These are phyloP conservation scores for Scatophagus argus DNA, from an alignment of 2,113 vertebrate genomes.

Conservation along the genomic window DNA sequence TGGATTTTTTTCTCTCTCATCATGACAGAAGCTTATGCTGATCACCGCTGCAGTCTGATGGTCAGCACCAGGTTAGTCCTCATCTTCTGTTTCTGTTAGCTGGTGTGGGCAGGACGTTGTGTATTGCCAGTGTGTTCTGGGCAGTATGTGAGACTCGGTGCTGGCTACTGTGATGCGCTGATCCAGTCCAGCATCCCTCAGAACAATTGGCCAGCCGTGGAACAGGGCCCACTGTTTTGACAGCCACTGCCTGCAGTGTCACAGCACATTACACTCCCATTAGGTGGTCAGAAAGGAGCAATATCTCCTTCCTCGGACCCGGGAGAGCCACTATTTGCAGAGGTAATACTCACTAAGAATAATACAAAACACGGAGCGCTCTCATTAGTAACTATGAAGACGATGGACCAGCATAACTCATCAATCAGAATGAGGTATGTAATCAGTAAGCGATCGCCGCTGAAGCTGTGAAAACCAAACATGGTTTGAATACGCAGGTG, in stretches of 20 bases:
- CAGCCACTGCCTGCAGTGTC: conserved; percentile 77
- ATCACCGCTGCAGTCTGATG: background rate
- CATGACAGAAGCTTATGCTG: background rate
- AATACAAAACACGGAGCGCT: conserved; percentile 1
- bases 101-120: conserved; percentile 20
- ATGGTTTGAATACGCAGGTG: conserved; percentile 39
- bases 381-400: conserved; percentile 33
- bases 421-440: conserved; percentile 17
- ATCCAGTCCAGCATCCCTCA: conserved; percentile 78
- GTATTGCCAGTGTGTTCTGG: conserved; percentile 38
- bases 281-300: conserved; percentile 71
- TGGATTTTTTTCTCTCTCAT: conserved; percentile 10
- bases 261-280: conserved; percentile 74
- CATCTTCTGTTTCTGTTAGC: background rate
- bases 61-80: conserved; percentile 21
- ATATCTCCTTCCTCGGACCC: conserved; percentile 49
- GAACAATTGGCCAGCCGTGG: conserved; percentile 73
- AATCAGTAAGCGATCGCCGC: conserved; percentile 12
- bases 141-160: conserved; percentile 36
- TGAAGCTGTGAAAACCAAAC: conserved; percentile 33
- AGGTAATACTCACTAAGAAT: conserved; percentile 44
- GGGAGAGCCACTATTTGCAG: conserved; percentile 36
- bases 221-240: conserved; percentile 75
- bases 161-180: conserved; percentile 63
- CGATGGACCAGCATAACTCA: conserved; percentile 14